These are phyloP conservation scores for Mellivora capensis DNA, from an alignment of 2,113 vertebrate genomes.

Conservation along the genomic window DNA sequence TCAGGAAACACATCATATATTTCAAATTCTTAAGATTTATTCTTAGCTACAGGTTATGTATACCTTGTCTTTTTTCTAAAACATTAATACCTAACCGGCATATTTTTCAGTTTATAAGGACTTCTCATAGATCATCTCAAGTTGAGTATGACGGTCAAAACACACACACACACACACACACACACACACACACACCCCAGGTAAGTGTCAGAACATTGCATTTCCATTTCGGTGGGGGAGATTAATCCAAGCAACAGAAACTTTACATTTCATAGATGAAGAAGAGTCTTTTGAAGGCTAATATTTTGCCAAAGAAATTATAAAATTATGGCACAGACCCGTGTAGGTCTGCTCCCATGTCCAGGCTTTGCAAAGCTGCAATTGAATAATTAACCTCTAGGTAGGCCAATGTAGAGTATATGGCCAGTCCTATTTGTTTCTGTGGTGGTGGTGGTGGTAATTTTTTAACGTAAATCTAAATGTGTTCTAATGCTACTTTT, in stretches of 20 bases:
- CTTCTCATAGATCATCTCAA: neutral
- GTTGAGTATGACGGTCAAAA: no score
- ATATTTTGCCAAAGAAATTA: neutral
- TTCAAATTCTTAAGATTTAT: neutral
- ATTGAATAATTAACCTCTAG: neutral
- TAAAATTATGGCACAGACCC: neutral
- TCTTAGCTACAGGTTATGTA: neutral
- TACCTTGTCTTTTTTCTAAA: neutral
- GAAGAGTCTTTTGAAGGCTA: neutral
- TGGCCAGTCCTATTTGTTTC: neutral
- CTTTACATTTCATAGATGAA: neutral
- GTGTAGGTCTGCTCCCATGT: neutral
- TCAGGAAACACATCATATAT: neutral
- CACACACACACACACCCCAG: no score
- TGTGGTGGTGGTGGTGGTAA: neutral
- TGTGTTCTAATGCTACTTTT: neutral
- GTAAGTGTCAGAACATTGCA: neutral
- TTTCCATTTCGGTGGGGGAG: neutral
- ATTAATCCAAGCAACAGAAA: neutral
- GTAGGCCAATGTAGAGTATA: neutral
- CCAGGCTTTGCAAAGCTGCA: neutral
- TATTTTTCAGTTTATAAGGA: neutral
- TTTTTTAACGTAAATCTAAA: neutral
- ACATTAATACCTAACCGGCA: neutral
- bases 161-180: no score